Conservation (phyloP, 92 coral and sea anemone species). For the Diadumene lineata region DNA sequence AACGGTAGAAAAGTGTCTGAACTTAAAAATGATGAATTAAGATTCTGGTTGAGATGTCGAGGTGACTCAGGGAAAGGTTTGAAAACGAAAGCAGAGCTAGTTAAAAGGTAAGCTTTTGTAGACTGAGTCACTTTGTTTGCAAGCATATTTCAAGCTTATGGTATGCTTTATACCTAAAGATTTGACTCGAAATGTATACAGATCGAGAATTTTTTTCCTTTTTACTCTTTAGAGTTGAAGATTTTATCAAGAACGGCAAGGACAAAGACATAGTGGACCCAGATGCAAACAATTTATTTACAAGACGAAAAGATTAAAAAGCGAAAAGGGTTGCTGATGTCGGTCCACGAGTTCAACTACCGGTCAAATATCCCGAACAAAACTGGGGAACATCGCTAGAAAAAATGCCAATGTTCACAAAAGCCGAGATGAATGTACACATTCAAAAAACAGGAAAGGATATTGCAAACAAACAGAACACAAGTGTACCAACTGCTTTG, state of each 20-base stretch:
- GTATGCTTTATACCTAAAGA: background rate
- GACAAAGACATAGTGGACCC: conserved; percentile 31
- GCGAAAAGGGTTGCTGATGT: background rate
- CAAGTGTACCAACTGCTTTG: conserved; percentile 24
- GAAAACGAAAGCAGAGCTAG: conserved; percentile 14
- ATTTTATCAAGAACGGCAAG: conserved; percentile 13
- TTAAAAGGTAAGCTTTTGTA: conserved; percentile 20
- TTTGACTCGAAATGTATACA: background rate
- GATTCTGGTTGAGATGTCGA: conserved; percentile 12
- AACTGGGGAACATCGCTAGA: conserved; percentile 19
- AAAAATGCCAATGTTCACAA: background rate
- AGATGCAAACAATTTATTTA: conserved; percentile 22
- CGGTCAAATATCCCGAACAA: background rate
- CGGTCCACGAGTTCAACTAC: background rate
- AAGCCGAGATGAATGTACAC: background rate
- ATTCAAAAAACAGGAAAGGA: conserved; percentile 3
- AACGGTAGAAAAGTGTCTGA: background rate
- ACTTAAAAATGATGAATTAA: background rate
- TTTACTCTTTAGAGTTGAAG: background rate
- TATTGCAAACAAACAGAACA: conserved; percentile 12
- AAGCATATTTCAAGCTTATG: background rate
- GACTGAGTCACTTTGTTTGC: background rate
- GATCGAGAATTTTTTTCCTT: background rate
- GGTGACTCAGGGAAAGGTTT: conserved; percentile 9
- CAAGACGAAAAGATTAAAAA: conserved; percentile 11